These are phyloP conservation scores for Oenanthe melanoleuca DNA, from an alignment of 2,113 vertebrate species.

Conservation along the genomic window DNA sequence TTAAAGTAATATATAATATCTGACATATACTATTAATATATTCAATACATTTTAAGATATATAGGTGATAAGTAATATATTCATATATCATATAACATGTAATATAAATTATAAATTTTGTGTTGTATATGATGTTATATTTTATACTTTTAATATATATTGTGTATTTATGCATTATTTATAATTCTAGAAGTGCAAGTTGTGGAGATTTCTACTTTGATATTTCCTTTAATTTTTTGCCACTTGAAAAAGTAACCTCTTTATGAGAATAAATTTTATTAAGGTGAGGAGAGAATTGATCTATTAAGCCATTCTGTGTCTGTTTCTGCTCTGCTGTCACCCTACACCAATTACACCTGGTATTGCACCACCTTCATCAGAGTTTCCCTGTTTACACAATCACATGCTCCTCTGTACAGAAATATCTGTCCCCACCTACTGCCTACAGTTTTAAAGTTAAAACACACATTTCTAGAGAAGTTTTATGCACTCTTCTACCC, in stretches of 20 bases:
- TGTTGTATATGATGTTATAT: neutral
- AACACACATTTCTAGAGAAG: neutral
- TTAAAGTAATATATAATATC: neutral
- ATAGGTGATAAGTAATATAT: neutral
- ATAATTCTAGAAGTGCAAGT: neutral
- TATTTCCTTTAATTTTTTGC: neutral
- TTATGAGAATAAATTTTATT: neutral
- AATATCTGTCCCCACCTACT: neutral
- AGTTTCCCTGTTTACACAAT: neutral
- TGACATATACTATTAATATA: neutral
- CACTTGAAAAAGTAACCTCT: neutral
- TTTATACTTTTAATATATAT: neutral
- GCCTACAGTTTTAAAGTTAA: neutral
- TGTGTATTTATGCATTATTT: neutral
- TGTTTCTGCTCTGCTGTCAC: neutral
- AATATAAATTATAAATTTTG: neutral
- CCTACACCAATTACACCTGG: neutral
- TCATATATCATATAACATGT: neutral
- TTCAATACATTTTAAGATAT: neutral
- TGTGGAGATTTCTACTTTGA: neutral
- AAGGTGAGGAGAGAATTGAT: neutral
- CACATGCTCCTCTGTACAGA: neutral
- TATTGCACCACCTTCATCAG: neutral
- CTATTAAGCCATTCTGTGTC: neutral
- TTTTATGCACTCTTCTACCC: neutral